These are phyloP conservation scores for Aphidius ervi DNA, from an alignment of 1,140 invertebrate genomes.

Conservation along the genomic window DNA sequence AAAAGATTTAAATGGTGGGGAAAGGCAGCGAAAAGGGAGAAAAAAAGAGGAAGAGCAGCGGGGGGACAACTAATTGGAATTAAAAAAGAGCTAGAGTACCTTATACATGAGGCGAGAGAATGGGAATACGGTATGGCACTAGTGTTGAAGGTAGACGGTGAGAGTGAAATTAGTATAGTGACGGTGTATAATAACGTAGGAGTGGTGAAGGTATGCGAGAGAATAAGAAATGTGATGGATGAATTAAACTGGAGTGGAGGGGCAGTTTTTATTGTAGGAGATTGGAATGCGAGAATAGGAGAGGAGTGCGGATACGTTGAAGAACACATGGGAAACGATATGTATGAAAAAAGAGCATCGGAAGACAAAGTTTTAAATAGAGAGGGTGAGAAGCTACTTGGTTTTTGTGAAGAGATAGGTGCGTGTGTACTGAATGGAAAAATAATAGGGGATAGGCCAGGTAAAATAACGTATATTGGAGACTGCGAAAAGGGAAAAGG, in stretches of 20 bases:
- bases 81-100: slow-evolving; percentile 13
- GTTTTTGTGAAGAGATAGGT: slow-evolving; percentile 16
- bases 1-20: slow-evolving; percentile 21
- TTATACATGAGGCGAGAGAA: neutral
- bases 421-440: slow-evolving; percentile 18
- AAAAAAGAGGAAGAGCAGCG: slow-evolving; percentile 24
- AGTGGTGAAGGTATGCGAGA: slow-evolving; percentile 8
- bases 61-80: slow-evolving; percentile 25
- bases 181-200: slow-evolving; percentile 20
- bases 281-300: slow-evolving; percentile 25
- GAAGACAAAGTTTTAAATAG: slow-evolving; percentile 17
- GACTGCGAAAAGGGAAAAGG: neutral
- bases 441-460: slow-evolving; percentile 19
- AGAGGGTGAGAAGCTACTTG: slow-evolving; percentile 21
- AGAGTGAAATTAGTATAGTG: slow-evolving; percentile 3
- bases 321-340: neutral
- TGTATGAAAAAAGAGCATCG: slow-evolving; percentile 8
- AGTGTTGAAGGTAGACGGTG: slow-evolving; percentile 5
- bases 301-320: slow-evolving; percentile 3
- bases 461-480: slow-evolving; percentile 18
- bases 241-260: slow-evolving; percentile 8
- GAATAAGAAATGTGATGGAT: slow-evolving; percentile 13
- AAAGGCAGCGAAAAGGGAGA: slow-evolving; percentile 17
- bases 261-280: slow-evolving; percentile 16
- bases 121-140: slow-evolving; percentile 12